phyloP scores from a whole-genome alignment of 2,888 invertebrate genomes.

The Scrobipalpa costella region DNA sequence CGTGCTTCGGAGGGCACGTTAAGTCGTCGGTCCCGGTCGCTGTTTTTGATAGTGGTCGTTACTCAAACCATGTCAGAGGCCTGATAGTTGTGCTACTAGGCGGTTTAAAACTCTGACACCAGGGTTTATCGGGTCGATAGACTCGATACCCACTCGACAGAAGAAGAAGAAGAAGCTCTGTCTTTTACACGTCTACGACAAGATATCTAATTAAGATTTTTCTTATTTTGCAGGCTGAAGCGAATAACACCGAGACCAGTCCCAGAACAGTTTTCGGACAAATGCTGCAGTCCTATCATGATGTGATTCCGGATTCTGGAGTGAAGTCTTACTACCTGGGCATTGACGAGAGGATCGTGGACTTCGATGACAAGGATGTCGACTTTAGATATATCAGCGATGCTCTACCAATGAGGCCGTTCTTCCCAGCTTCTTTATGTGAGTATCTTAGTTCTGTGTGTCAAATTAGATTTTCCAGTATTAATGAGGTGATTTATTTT shows the following conservation, averaged over 20 bases:
- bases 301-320: slow-evolving; percentile 38
- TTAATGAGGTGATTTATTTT: too few species aligned
- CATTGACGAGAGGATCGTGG: slow-evolving; percentile 65
- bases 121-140: too few species aligned
- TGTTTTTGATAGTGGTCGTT: too few species aligned
- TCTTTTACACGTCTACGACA: not conserved
- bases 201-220: not conserved
- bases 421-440: slow-evolving; percentile 77
- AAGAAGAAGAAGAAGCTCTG: too few species aligned
- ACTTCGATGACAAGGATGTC: slow-evolving; percentile 67
- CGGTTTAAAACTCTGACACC: too few species aligned
- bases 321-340: slow-evolving; percentile 66
- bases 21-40: too few species aligned
- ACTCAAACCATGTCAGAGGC: too few species aligned
- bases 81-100: too few species aligned
- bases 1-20: too few species aligned
- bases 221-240: slow-evolving; percentile 41
- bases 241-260: not conserved
- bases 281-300: slow-evolving; percentile 57
- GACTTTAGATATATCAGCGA: slow-evolving; percentile 79
- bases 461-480: not conserved
- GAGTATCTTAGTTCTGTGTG: slow-evolving; percentile 39
- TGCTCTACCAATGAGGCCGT: slow-evolving; percentile 68
- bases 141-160: too few species aligned
- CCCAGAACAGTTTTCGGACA: slow-evolving; percentile 54